These are phyloP conservation scores for Cyprinella venusta DNA, from an alignment of 2,797 vertebrate species.

Conservation along the genomic window DNA sequence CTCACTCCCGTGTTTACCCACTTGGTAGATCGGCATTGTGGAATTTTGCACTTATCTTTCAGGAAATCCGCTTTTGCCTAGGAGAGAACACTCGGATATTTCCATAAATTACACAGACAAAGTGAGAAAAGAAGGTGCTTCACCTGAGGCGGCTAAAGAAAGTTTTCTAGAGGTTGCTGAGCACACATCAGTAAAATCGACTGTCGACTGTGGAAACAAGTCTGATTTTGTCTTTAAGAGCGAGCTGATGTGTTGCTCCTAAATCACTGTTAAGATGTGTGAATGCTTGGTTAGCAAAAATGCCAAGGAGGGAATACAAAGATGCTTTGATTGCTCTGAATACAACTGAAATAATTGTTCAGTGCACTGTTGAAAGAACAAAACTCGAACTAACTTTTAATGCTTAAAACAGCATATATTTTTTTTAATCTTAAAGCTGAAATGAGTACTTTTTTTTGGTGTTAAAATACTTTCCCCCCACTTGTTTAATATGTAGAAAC, in stretches of 20 bases:
- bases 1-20: slow-evolving; percentile 72
- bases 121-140: slow-evolving; percentile 46
- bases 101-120: slow-evolving; percentile 67
- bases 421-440: not conserved
- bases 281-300: slow-evolving; percentile 40
- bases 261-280: slow-evolving; percentile 38
- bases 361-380: slow-evolving; percentile 4
- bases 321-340: slow-evolving; percentile 19
- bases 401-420: not conserved
- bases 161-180: slow-evolving; percentile 49
- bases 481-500: not conserved
- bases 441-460: not conserved
- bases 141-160: slow-evolving; percentile 51
- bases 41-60: slow-evolving; percentile 69
- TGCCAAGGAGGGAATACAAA: slow-evolving; percentile 5
- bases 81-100: slow-evolving; percentile 66
- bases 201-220: slow-evolving; percentile 13
- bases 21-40: slow-evolving; percentile 73
- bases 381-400: not conserved
- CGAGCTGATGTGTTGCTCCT: slow-evolving; percentile 19
- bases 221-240: slow-evolving; percentile 24
- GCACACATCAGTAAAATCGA: slow-evolving; percentile 37
- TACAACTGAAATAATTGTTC: slow-evolving; percentile 21
- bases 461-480: not conserved
- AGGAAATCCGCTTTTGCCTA: slow-evolving; percentile 75